These are phyloP conservation scores for Apamea monoglypha DNA, from an alignment of 2,888 invertebrate genomes.

Conservation along the genomic window DNA sequence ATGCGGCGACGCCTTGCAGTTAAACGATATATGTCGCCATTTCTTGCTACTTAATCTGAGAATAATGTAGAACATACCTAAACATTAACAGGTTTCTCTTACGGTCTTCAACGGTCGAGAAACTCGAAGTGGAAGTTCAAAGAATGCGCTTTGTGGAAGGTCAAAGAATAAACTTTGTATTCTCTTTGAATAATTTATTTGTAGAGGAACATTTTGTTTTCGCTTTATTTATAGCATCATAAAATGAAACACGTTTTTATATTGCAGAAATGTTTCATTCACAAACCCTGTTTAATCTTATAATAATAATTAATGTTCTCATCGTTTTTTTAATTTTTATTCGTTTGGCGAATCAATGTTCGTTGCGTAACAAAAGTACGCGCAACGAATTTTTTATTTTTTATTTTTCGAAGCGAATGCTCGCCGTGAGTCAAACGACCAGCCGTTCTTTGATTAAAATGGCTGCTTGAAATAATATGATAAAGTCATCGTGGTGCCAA, in stretches of 20 bases:
- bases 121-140: background rate
- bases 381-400: background rate
- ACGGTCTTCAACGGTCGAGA: background rate
- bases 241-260: background rate
- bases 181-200: background rate
- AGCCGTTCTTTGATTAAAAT: background rate
- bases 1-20: background rate
- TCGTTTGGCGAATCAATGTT: background rate
- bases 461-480: background rate
- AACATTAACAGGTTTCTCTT: background rate
- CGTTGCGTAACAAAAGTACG: background rate
- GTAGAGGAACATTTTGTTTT: background rate
- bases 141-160: background rate
- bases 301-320: background rate
- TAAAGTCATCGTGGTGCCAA: background rate
- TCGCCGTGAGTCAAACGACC: background rate
- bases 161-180: background rate
- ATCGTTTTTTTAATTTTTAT: background rate
- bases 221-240: background rate
- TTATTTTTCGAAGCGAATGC: background rate
- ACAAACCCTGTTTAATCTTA: background rate
- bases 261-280: background rate
- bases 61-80: background rate
- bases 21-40: background rate
- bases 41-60: background rate